A percentile compares a stretch with the other conserved stretches of the same genome.
These are phyloP conservation scores for Tetheella fluctuosa DNA, from an alignment of 2,888 invertebrate genomes.

Conservation along the genomic window DNA sequence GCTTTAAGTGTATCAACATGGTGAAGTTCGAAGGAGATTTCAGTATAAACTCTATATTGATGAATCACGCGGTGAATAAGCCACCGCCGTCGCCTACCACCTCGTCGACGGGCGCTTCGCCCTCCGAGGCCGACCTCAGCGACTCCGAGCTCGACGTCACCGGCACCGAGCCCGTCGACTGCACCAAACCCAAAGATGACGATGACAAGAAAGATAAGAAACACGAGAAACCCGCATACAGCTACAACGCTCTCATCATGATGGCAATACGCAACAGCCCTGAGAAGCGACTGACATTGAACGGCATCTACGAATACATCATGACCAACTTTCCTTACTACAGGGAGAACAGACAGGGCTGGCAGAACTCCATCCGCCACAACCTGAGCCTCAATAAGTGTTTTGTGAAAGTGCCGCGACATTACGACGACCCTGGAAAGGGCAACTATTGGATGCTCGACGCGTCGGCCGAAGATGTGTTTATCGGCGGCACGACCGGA, in stretches of 20 bases:
- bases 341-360: slow-evolving; percentile 98
- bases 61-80: slow-evolving; percentile 77
- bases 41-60: slow-evolving; percentile 91
- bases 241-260: slow-evolving; percentile 99
- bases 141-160: slow-evolving; percentile 91
- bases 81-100: slow-evolving; percentile 74
- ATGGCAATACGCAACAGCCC: slow-evolving; percentile 99
- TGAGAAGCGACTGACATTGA: slow-evolving; percentile 96
- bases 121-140: slow-evolving; percentile 75
- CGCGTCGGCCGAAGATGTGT: slow-evolving; percentile 98
- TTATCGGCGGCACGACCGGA: slow-evolving; percentile 98
- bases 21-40: slow-evolving; percentile 88
- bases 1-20: slow-evolving; percentile 68
- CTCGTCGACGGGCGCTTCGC: slow-evolving; percentile 67
- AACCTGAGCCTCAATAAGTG: slow-evolving; percentile 99
- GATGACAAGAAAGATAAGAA: slow-evolving; percentile 83
- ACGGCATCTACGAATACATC: slow-evolving; percentile 99
- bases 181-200: slow-evolving; percentile 81
- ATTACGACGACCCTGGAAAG: slow-evolving; percentile 99
- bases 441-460: slow-evolving; percentile 99
- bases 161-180: slow-evolving; percentile 90
- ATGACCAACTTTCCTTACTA: slow-evolving; percentile 99
- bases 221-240: slow-evolving; percentile 98
- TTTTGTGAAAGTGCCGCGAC: slow-evolving; percentile 98
- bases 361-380: slow-evolving; percentile 99